Evolutionary conservation across 1,140 invertebrate species (phyloP).

Genomic region (Trichonephila inaurata): DNA sequence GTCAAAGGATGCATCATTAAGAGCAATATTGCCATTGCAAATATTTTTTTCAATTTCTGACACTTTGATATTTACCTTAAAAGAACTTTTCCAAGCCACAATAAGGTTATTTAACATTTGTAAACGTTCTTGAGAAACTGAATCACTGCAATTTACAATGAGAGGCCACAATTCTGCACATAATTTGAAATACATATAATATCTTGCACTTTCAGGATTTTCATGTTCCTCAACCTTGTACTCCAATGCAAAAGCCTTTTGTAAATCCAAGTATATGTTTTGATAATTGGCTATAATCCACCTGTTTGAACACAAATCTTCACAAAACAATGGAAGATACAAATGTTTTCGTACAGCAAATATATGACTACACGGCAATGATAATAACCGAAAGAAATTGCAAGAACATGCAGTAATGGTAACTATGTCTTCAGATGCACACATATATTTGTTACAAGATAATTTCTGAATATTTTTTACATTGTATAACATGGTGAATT

Average conservation of each 20-base stretch:
- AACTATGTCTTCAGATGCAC: constrained; percentile 6
- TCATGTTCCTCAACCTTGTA: neutral
- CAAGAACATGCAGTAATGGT: constrained; percentile 45
- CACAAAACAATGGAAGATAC: constrained; percentile 29
- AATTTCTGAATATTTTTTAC: constrained; percentile 57
- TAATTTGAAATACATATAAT: neutral
- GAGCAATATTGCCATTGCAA: neutral
- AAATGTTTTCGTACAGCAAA: constrained; percentile 49
- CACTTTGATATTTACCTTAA: constrained; percentile 39
- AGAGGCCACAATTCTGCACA: constrained; percentile 1
- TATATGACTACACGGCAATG: constrained; percentile 58
- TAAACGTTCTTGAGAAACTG: constrained; percentile 36
- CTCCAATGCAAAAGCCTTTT: neutral
- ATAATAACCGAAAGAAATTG: constrained; percentile 28
- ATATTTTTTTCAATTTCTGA: neutral
- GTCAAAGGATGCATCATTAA: neutral
- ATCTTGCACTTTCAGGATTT: neutral
- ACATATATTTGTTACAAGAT: constrained; percentile 39
- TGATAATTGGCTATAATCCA: constrained; percentile 39
- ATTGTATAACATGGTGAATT: neutral
- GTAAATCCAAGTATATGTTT: neutral
- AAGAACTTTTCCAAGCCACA: neutral
- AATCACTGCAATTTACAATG: neutral
- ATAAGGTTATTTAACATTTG: constrained; percentile 7
- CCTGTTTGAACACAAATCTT: neutral